Base-by-base conservation (phyloP, 2,888 invertebrate species). In the Agrotis exclamationis region DNA sequence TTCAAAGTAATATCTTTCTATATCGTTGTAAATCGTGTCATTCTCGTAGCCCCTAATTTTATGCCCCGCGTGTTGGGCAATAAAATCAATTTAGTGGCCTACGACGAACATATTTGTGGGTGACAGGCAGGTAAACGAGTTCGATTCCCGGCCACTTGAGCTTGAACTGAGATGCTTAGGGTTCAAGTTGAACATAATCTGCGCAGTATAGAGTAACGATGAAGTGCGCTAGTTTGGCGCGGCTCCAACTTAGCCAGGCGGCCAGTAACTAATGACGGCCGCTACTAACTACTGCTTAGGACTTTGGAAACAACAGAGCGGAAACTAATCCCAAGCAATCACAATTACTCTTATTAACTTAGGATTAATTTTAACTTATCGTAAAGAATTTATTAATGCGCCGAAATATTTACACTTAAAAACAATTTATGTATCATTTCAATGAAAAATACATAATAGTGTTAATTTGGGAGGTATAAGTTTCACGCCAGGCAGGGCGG, bases 41-140 rank as follows among this genome's bases (percentile, higher is more conserved):
- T 28, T 24, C 47, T 11, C 24, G 14, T 53, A 70, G 54, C 60
- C 73, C 72, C 70, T 71, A 51, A 62, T 65, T 16, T 57, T 24
- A 69, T 70, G 70, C 60, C 63, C 53, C 63, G 60, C 70, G 53
- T 58, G 72, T 54, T 63, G 68, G 63, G 67, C 67, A 75, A 74
- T 77, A 57, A 65, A 60, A 83, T 74, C 80, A 70, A 72, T 74
- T 83, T 14, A 48, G 18, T 47, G 44, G n/a, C 72, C 63, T 33
- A 59, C 64, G 53, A 24, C 22, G 48, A 14, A 60, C 60, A 54
- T 76, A 60, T 59, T 79, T 70, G 82, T 76, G 66, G 63, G 28
- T 70, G 71, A 60, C 78, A 59, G 74, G 13, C 59, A 76, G 82
- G 82, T 77, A 66, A 66, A 60, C 82, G 56, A 53, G 66, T 67